Evolutionary conservation across 2,797 vertebrate species (phyloP), one percentile per base, ranked within the genome.

Genomic region (Coregonus ussuriensis): DNA sequence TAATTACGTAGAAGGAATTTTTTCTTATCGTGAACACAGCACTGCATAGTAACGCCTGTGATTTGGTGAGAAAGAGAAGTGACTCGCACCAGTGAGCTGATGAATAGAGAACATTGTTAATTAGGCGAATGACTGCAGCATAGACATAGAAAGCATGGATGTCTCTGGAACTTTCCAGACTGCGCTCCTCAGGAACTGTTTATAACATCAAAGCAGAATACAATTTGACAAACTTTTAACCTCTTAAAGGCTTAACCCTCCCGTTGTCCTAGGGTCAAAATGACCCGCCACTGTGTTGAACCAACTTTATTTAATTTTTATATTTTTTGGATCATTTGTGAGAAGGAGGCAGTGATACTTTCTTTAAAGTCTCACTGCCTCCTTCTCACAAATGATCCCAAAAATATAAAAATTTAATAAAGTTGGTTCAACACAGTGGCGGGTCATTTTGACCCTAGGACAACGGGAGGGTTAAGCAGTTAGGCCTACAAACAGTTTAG

Each of bases 81-180:
- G 74, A 33, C 74, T 69, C n/a, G 74, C 66, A 76, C 74, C 74
- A 76, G 51, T 76, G 66, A 67, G 18, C 66, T 37, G 66, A 41
- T 37, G 74, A 70, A 76, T 33, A 41, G 66, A 37, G 66, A 76
- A 70, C 74, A 59, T 69, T 35, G 74, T 70, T 76, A 76, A 76
- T 76, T 76, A 68, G 66, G 52, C 31, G 74, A 56, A 68, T 54
- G 29, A 53, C 29, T 21, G 51, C 15, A n/a, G 29, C 31, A 37
- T 41, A 66, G 53, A 56, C 54, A 69, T 21, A 70, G n/a, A 54
- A 76, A 13, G 13, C 29, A 37, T 31, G 15, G 25, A 53, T 52
- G 51, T 53, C 65, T 41, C 9, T 29, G 9, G 13, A 31, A 16
- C 52, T 76, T 37, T 62, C 33, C 72, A 41, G 31, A 18, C 35